Percentiles rank a stretch among this genome's conserved stretches.
Conservation (phyloP, 2,113 vertebrate genomes). For the Osmerus eperlanus region DNA sequence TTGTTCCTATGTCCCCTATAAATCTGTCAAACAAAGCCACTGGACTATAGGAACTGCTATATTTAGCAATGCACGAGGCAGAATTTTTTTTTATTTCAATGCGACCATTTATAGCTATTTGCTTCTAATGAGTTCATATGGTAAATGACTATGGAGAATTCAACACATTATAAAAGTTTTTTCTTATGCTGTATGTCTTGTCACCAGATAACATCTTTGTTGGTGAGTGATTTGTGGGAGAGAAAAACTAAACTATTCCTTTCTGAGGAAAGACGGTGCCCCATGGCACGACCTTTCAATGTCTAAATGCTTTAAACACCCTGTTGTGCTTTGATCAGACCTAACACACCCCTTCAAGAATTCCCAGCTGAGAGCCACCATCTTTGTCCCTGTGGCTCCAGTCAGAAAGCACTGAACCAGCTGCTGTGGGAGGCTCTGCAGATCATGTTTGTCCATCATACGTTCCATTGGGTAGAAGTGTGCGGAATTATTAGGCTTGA, state of each 20-base stretch:
- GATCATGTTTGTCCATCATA: conserved; percentile 59
- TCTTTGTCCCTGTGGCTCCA: conserved; percentile 27
- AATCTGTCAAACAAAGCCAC: conserved; percentile 43
- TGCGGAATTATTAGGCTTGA: conserved; percentile 34
- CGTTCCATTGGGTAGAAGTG: conserved; percentile 39
- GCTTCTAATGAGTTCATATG: not conserved
- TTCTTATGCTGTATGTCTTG: no score
- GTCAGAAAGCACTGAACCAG: conserved; percentile 38
- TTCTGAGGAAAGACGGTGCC: no score
- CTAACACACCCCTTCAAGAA: conserved; percentile 64
- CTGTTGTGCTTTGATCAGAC: conserved; percentile 55
- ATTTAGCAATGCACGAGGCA: conserved; percentile 54
- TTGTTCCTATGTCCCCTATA: conserved; percentile 30
- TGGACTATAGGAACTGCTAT: conserved; percentile 46
- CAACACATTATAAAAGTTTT: not conserved
- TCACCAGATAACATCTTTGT: no score
- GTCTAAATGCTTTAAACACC: not conserved
- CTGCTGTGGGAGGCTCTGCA: conserved; percentile 52
- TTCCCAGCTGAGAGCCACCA: conserved; percentile 62
- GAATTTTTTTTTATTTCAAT: no score
- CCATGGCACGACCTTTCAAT: not conserved
- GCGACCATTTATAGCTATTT: not conserved
- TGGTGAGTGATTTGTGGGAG: no score
- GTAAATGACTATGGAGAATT: not conserved
- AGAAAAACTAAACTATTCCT: no score